Percentiles rank a stretch among this genome's conserved stretches.
Conservation (phyloP, 2,797 vertebrate species). For the Chloroceryle inda region DNA sequence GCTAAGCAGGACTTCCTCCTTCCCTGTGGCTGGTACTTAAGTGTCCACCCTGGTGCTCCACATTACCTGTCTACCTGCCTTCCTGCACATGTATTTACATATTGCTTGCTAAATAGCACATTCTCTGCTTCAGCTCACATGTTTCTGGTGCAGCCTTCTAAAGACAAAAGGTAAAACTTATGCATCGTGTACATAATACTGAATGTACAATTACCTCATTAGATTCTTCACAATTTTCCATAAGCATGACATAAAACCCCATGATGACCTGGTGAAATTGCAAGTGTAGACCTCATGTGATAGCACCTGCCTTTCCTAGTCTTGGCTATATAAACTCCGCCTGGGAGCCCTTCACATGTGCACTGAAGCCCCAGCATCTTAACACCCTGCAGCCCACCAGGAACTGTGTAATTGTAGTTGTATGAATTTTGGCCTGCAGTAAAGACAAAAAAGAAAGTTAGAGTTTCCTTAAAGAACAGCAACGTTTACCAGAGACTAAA, state of each 20-base stretch:
- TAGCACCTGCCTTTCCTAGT: neutral
- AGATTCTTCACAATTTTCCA: neutral
- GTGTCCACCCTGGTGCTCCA: neutral
- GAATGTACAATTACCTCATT: rapidly evolving
- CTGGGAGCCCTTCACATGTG: neutral
- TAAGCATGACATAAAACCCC: rapidly evolving
- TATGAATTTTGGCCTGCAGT: neutral
- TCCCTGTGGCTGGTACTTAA: neutral
- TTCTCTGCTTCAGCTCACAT: neutral
- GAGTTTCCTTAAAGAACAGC: neutral
- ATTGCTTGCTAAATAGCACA: neutral
- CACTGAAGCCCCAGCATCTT: neutral
- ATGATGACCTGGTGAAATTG: neutral
- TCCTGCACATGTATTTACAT: neutral
- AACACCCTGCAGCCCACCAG: neutral
- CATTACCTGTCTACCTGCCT: neutral
- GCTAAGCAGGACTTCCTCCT: neutral
- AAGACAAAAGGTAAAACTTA: neutral
- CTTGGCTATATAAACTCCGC: neutral
- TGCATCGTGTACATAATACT: neutral
- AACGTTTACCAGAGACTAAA: neutral
- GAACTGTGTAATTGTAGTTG: neutral
- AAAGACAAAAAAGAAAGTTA: neutral
- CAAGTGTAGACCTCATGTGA: neutral
- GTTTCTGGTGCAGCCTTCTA: neutral